Base-by-base conservation (phyloP, 1,140 invertebrate species). In the Augochlora pura region DNA sequence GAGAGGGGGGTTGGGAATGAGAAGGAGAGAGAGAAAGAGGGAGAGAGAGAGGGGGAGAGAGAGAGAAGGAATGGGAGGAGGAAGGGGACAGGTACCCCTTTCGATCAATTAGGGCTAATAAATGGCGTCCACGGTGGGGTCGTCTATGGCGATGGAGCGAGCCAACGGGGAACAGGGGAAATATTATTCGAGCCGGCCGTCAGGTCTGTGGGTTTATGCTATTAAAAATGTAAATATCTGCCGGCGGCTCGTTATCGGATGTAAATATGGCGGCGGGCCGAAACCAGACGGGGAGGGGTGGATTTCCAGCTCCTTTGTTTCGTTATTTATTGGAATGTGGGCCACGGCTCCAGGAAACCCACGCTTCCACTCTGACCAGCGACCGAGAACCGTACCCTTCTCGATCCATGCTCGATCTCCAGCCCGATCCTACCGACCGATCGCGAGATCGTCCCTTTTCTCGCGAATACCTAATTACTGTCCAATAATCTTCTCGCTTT, bases 141-240 rank as follows among this genome's bases (percentile, higher is more conserved):
- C 71, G 83, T 75, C 78, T 77, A 82, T 80, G 86, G 78, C 75
- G 85, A 77, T 46, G 77, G 83, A 76, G 72, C 77, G 73, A 54
- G 82, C 71, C 72, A 79, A 78, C 84, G 85, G 80, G 80, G 81
- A 80, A 79, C 83, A 87, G 83, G 87, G 85, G 77, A 86, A 86
- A 83, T 86, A 74, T 86, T 86, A 86, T 84, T 69, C 68, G 85
- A 81, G 64, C 67, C 71, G 78, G 71, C 64, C 60, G 75, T 80
- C 80, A 76, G 87, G 87, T 88, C 84, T 89, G 91, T 91, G 83
- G 90, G 90, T 91, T 91, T 92, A 92, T 90, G 91, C 88, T 91
- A 91, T 92, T 92, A 93, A 92, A 92, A 92, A 92, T 92, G 92
- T 93, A 93, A 93, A 93, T 93, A 92, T 92, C 90, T 91, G 84